Percentiles rank a stretch among this genome's conserved stretches.
Conservation (phyloP, 2,113 vertebrate species). For the Egretta garzetta region DNA sequence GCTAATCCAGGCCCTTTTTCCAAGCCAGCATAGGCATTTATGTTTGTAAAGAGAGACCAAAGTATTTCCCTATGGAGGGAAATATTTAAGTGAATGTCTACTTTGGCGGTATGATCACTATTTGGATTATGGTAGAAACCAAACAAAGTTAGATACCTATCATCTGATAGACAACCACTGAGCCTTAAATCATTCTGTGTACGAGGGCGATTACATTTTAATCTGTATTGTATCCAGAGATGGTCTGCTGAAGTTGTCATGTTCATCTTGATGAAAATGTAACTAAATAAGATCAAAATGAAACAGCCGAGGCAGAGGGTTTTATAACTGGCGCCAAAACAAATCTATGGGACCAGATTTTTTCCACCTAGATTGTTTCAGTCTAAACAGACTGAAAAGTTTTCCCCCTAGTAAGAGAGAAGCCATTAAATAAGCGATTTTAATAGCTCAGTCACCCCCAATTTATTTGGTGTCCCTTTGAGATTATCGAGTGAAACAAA, state of each 20-base stretch:
- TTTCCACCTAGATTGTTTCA: constrained; percentile 77
- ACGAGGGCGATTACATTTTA: neutral
- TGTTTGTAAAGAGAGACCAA: neutral
- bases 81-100: neutral
- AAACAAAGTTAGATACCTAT: neutral
- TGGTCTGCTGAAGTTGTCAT: constrained; percentile 9
- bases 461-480: constrained; percentile 65
- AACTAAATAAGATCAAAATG: constrained; percentile 68
- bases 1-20: neutral
- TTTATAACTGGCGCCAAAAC: constrained; percentile 67
- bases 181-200: neutral
- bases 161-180: neutral
- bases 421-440: constrained; percentile 70
- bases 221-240: constrained; percentile 9
- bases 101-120: neutral
- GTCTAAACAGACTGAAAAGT: constrained; percentile 71
- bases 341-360: constrained; percentile 68
- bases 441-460: constrained; percentile 67
- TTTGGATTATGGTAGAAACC: neutral
- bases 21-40: neutral
- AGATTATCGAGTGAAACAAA: constrained; percentile 69
- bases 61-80: neutral
- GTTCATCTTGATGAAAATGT: constrained; percentile 42
- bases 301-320: constrained; percentile 59
- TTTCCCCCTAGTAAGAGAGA: constrained; percentile 65